Evolutionary conservation across 2,888 invertebrate genomes (phyloP), one percentile per base, ranked within the genome.

Genomic region (Philhelius pedissequus): DNA sequence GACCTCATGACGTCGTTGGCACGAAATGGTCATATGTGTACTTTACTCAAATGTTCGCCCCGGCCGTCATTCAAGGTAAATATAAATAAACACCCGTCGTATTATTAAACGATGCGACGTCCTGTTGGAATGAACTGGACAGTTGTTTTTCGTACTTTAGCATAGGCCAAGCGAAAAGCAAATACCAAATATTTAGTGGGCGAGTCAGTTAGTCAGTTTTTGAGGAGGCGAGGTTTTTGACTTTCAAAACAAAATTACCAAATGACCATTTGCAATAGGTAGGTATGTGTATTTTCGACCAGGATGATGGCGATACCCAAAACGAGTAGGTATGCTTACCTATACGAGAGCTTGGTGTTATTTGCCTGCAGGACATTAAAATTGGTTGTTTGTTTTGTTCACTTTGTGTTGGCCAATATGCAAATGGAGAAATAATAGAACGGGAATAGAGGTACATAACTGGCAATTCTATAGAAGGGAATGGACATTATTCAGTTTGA

Each of bases 41-140:
- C 27, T 8, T 15, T n/a, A n/a, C n/a, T 60, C 48, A 56, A 75
- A 58, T 81, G 81, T 66, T 64, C 35, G 70, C 50, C 35, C 60
- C 27, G 68, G 20, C 40, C 40, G 25, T 40, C 40, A n/a, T n/a
- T n/a, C n/a, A 1, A 48, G 60, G 71, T 75, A 80, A 84, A 84
- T 80, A 80, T 84, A 84, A 84, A 84, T 84, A 84, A 80, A 84
- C 84, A 84, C 75, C 75, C 84, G 84, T 80, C 75, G 66, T 80
- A 80, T 80, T 75, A 84, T 84, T 84, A 80, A 83, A 79, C 80
- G 70, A 62, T 80, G 80, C 71, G 45, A 20, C 54, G 15, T 45
- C 27, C 45, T 64, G 13, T 6, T 40, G 43, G 18, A 56, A 30
- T 62, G 20, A 43, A 43, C 40, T 27, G 43, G 40, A 18, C 27